Conservation (phyloP, 2,888 invertebrate genomes). For the Strigamia crassipes region DNA sequence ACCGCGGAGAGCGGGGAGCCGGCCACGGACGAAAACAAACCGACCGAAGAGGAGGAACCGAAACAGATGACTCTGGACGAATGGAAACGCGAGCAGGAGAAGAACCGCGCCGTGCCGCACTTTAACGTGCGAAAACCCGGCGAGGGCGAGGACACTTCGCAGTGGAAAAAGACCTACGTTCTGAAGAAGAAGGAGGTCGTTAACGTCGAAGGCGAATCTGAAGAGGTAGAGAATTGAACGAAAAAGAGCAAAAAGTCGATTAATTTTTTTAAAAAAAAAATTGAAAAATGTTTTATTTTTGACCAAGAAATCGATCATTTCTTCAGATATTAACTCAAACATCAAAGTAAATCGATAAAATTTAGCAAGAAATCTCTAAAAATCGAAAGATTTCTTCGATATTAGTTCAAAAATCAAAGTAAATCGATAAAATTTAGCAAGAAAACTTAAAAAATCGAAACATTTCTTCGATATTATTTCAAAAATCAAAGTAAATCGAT, state of each 20-base stretch:
- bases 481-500: too few species aligned
- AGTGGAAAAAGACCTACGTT: slow-evolving; percentile 68
- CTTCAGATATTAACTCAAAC: too few species aligned
- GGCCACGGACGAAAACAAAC: slow-evolving; percentile 20
- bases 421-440: too few species aligned
- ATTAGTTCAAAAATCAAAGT: too few species aligned
- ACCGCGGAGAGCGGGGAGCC: slow-evolving; percentile 46
- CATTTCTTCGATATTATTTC: too few species aligned
- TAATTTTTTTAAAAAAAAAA: too few species aligned
- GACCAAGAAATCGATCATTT: neutral
- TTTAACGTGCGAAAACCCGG: slow-evolving; percentile 92
- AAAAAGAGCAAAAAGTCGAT: neutral
- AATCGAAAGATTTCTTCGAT: neutral
- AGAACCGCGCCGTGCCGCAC: slow-evolving; percentile 78
- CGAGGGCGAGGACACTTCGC: slow-evolving; percentile 86
- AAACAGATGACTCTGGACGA: slow-evolving; percentile 91
- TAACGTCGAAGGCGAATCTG: slow-evolving; percentile 66
- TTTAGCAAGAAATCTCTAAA: too few species aligned
- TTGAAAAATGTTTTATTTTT: too few species aligned
- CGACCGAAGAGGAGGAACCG: slow-evolving; percentile 76
- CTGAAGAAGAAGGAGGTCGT: slow-evolving; percentile 70
- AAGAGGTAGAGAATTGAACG: neutral
- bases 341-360: too few species aligned
- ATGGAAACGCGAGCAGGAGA: slow-evolving; percentile 81
- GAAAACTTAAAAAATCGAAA: too few species aligned